Base-by-base conservation (phyloP, 2,888 invertebrate genomes). In the Lasioglossum malachurum region DNA sequence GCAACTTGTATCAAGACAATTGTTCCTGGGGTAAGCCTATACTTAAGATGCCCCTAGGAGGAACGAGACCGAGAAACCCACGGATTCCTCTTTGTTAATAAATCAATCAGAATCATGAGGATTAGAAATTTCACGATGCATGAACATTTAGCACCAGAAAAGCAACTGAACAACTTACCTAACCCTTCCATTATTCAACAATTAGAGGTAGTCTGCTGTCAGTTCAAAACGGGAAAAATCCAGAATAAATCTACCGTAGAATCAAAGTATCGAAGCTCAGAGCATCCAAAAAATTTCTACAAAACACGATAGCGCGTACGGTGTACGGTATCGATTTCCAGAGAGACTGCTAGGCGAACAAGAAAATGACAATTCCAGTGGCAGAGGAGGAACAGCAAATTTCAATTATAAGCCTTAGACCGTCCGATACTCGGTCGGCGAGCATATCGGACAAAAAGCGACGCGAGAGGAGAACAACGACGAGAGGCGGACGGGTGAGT, bases 381-480 rank as follows among this genome's bases (percentile, higher is more conserved):
- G 4, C 53, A 73, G 27, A 71, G 44, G 27, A n/a, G 49, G 53
- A 74, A 41, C 60, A 81, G 71, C 60, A 31, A 81, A 82, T 83
- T 73, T 83, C 82, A 76, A 72, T 82, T 72, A 49, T 72, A 41
- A 76, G 46, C 81, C 35, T 41, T 41, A 35, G 23, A 38, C 49
- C 75, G 80, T 14, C 57, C 10, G 41, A 46, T 41, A 67, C 38
- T 38, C 49, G 53, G 38, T 27, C 82, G n/a, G 41, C 73, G 31
- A n/a, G 44, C 46, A 35, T 75, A 57, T 44, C 31, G 31, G 49
- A 41, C 44, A 83, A 84, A 83, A 84, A 83, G 75, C 71, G 69
- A 46, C 74, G 82, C 84, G 74, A 74, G 83, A 72, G 71, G 53
- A 74, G 74, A 77, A 82, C 82, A 74, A 53, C 67, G 53, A 82